Percentiles rank a stretch among this genome's conserved stretches.
phyloP scores from a whole-genome alignment of 2,113 vertebrate species.

The Dromaius novaehollandiae region DNA sequence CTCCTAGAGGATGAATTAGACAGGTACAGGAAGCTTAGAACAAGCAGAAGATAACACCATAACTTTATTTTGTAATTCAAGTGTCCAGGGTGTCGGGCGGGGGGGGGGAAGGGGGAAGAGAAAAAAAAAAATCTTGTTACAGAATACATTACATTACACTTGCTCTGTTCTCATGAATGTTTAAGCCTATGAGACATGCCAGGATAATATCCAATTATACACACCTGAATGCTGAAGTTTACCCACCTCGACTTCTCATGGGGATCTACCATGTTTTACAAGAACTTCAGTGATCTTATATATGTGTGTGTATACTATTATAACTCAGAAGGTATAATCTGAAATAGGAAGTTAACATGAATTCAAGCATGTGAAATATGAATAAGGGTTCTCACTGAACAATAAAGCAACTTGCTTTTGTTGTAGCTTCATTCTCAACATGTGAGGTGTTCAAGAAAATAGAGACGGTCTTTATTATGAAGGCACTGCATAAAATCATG shows the following conservation, averaged over 20 bases:
- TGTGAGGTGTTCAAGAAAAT: not conserved
- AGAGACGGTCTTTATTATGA: not conserved
- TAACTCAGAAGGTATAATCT: not conserved
- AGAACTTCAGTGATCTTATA: fast-evolving
- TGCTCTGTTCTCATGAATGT: not conserved
- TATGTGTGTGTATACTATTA: fast-evolving
- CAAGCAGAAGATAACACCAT: not conserved
- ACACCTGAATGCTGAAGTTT: not conserved
- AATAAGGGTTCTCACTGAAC: not conserved
- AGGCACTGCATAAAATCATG: not conserved
- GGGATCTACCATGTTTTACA: fast-evolving
- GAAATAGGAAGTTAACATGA: not conserved
- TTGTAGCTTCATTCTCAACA: not conserved
- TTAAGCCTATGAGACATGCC: not conserved
- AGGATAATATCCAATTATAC: not conserved
- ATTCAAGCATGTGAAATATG: not conserved
- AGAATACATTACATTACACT: not conserved
- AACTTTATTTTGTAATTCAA: not conserved
- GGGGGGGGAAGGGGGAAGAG: not conserved
- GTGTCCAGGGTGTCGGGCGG: not conserved
- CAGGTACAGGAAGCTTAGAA: not conserved
- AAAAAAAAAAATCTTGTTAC: not conserved
- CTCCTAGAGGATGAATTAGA: not conserved
- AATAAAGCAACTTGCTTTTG: not conserved
- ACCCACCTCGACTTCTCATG: not conserved